Evolutionary conservation across 2,888 invertebrate genomes (phyloP).

Genomic region (Chrysomela aeneicollis): DNA sequence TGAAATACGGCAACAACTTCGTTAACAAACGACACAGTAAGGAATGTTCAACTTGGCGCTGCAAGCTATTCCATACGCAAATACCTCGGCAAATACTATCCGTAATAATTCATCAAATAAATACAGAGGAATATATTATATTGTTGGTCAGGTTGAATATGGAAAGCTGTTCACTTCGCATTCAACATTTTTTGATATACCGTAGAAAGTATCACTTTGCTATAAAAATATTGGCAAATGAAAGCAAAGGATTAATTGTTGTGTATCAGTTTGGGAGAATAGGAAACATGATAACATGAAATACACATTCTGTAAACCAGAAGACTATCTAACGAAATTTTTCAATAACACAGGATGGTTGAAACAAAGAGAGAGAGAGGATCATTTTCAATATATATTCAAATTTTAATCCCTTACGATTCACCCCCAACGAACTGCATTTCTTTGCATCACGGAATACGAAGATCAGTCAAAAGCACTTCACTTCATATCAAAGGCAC

Average conservation of each 20-base stretch:
- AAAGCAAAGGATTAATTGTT: too few relatives aligned
- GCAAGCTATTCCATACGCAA: not conserved
- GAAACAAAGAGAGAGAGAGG: conserved; percentile 48
- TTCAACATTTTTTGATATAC: too few relatives aligned
- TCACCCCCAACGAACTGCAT: conserved; percentile 49
- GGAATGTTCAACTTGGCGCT: not conserved
- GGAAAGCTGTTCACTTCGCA: too few relatives aligned
- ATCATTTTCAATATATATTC: conserved; percentile 60
- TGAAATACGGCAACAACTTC: conserved; percentile 22
- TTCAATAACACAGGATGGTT: not conserved
- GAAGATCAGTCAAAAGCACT: conserved; percentile 55
- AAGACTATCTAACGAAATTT: too few relatives aligned
- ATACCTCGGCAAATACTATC: not conserved
- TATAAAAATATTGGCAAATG: too few relatives aligned
- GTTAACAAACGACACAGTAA: conserved; percentile 11
- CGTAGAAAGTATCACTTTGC: too few relatives aligned
- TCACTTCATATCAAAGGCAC: conserved; percentile 41
- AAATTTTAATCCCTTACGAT: conserved; percentile 55
- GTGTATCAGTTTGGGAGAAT: too few relatives aligned
- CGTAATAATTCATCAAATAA: not conserved
- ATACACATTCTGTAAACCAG: too few relatives aligned
- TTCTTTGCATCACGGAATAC: conserved; percentile 56
- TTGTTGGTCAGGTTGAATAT: too few relatives aligned
- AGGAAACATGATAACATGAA: too few relatives aligned
- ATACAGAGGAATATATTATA: not conserved